Evolutionary conservation across 2,888 invertebrate species (phyloP), one percentile per base, ranked within the genome.

Genomic region (Hecatera dysodea): DNA sequence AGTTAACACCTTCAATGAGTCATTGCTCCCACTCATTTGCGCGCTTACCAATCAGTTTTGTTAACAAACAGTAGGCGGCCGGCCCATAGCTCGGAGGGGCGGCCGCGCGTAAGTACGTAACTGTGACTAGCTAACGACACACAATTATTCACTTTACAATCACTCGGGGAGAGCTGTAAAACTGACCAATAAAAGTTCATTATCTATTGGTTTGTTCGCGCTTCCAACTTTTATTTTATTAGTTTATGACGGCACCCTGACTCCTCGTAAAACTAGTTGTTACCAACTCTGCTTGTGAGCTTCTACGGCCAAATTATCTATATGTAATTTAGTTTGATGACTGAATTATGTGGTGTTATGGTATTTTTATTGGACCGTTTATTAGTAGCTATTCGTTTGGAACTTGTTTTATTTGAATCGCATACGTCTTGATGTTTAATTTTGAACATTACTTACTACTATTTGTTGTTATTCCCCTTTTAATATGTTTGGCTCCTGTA

Each of bases 151-250:
- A 87, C 84, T 92, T 94, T 93, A 95, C 93, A 92, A 90, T 92
- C 93, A 91, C 90, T 90, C 90, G 86, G 96, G 95, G 96, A 92
- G 89, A 84, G 90, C 85, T 91, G 92, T 95, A 95, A 95, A 95
- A 93, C 93, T 96, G 96, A 96, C 96, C 96, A 96, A 96, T 96
- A 96, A 96, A 96, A 95, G 91, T 95, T 94, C 95, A 96, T 96
- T 95, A 95, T 94, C 93, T 93, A 94, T 95, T 90, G 95, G 93
- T 91, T 94, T 93, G 95, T 94, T 94, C 93, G 90, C 92, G 91
- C 93, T 93, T 90, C 94, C 92, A 95, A 95, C 94, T 95, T 94
- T 92, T 92, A 94, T 93, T 94, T 95, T 95, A 96, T 95, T 91
- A 91, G 91, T 95, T 96, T 95, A 95, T 88, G 91, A 92, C 90